Evolutionary conservation across 2,888 invertebrate genomes (phyloP).

Genomic region (Trachelus tabidus): DNA sequence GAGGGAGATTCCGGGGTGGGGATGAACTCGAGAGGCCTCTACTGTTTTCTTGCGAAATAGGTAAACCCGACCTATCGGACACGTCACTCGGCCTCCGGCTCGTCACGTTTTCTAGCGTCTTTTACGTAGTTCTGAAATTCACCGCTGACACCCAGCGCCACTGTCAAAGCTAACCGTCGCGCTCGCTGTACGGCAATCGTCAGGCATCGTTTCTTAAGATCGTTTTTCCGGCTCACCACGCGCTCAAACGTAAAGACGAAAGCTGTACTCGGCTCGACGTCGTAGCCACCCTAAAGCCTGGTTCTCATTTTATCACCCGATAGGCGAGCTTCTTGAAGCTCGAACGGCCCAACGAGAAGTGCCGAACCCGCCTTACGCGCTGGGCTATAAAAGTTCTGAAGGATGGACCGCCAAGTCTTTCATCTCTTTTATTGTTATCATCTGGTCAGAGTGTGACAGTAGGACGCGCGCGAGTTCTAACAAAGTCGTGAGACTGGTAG

Average conservation of each 20-base stretch:
- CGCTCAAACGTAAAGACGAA: background rate
- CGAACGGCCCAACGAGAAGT: slow-evolving; percentile 31
- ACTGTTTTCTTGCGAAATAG: background rate
- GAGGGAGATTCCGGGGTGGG: slow-evolving; percentile 15
- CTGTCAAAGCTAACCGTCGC: background rate
- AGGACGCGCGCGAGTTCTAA: background rate
- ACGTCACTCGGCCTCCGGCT: background rate
- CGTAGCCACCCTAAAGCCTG: background rate
- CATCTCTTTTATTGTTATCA: slow-evolving; percentile 7
- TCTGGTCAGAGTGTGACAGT: slow-evolving; percentile 1
- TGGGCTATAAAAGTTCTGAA: slow-evolving; percentile 45
- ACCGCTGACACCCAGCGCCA: slow-evolving; percentile 5
- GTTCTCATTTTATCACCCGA: slow-evolving; percentile 46
- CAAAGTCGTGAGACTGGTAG: background rate
- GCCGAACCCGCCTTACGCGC: slow-evolving; percentile 11
- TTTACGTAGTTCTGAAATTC: slow-evolving; percentile 9
- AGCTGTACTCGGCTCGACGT: background rate
- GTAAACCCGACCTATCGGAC: background rate
- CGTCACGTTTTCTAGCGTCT: background rate
- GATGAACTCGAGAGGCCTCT: background rate
- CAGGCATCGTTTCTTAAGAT: background rate
- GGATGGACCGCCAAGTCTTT: slow-evolving; percentile 15
- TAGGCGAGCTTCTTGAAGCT: slow-evolving; percentile 31
- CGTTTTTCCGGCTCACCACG: background rate
- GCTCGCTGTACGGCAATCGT: background rate